A percentile compares a stretch with the other conserved stretches of the same genome.
Evolutionary conservation across 2,113 vertebrate species (phyloP).

Genomic region (Andinoacara biseriatus): DNA sequence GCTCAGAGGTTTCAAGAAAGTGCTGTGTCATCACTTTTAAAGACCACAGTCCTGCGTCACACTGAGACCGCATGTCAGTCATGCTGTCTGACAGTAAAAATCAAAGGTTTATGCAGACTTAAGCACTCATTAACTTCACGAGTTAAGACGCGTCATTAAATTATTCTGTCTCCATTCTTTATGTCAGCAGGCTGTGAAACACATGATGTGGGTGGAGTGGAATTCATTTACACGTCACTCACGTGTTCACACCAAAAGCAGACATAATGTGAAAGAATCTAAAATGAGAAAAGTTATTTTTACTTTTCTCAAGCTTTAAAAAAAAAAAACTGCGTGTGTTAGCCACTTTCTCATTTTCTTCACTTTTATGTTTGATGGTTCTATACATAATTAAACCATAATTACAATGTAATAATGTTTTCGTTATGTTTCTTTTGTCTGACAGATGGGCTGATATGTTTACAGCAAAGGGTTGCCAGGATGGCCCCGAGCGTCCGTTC

Average conservation of each 20-base stretch:
- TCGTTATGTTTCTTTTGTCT: background rate
- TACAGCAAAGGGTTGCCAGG: constrained; percentile 79
- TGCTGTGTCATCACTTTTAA: constrained; percentile 37
- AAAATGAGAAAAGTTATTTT: background rate
- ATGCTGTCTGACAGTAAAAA: constrained; percentile 43
- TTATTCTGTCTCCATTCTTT: background rate
- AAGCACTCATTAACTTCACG: constrained; percentile 24
- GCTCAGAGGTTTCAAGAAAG: constrained; percentile 4
- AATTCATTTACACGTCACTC: background rate
- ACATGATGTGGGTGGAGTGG: background rate
- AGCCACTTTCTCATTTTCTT: background rate
- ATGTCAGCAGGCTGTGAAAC: background rate
- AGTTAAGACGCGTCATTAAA: background rate
- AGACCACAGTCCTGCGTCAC: background rate
- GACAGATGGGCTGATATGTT: constrained; percentile 92
- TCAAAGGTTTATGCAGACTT: background rate
- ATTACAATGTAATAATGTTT: background rate
- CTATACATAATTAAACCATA: background rate
- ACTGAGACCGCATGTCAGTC: constrained; percentile 42
- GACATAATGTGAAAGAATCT: background rate
- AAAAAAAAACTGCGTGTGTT: fast-evolving
- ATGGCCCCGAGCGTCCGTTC: constrained; percentile 78
- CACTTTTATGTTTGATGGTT: background rate
- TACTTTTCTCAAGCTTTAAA: background rate
- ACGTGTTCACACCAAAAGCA: background rate